Conservation (phyloP, 1,140 invertebrate species). For the Heterodera schachtii region DNA sequence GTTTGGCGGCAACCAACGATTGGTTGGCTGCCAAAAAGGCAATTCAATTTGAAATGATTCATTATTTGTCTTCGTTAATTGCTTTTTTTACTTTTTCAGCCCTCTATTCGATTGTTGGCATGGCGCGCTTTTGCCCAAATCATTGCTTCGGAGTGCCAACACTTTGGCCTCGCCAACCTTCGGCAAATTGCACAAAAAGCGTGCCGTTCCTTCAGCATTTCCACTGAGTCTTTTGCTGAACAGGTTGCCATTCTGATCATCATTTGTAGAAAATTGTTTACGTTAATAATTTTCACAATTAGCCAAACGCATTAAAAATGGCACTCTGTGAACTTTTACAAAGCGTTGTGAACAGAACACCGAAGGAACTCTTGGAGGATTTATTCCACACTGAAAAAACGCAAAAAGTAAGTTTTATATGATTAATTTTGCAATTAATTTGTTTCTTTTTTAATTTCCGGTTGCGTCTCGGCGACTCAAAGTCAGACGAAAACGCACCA, state of each 20-base stretch:
- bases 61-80: neutral
- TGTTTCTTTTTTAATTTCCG: neutral
- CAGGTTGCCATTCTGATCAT: neutral
- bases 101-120: conserved; percentile 29
- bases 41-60: conserved; percentile 3
- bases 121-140: conserved; percentile 20
- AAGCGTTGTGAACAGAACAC: neutral
- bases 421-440: neutral
- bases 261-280: neutral
- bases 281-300: neutral
- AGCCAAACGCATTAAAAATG: neutral
- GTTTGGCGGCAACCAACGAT: conserved; percentile 46
- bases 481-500: neutral
- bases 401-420: neutral
- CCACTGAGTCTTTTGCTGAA: neutral
- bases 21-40: conserved; percentile 44
- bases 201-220: conserved; percentile 14
- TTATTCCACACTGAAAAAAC: neutral
- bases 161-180: conserved; percentile 6
- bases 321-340: conserved; percentile 21
- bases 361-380: conserved; percentile 1
- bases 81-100: conserved; percentile 12
- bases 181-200: conserved; percentile 6
- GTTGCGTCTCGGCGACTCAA: neutral
- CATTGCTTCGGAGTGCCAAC: conserved; percentile 2